A percentile compares a stretch with the other conserved stretches of the same genome.
Evolutionary conservation across 2,797 vertebrate genomes (phyloP).

Genomic region (Hydrophis major): DNA sequence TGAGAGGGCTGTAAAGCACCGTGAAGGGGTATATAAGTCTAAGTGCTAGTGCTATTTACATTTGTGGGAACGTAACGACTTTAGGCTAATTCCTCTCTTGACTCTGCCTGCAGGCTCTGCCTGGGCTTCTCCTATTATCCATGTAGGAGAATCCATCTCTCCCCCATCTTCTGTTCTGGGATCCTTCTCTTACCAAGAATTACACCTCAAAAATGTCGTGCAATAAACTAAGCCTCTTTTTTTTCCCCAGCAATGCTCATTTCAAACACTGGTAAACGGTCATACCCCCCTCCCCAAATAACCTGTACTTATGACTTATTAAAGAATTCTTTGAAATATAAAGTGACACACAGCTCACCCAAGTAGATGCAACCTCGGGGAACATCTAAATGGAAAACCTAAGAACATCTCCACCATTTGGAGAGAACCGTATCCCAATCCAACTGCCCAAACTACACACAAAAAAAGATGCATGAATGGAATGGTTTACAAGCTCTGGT

Average conservation of each 20-base stretch:
- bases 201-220: neutral
- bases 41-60: too few relatives aligned
- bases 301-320: neutral
- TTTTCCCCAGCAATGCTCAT: neutral
- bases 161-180: neutral
- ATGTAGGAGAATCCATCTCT: neutral
- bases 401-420: neutral
- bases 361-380: neutral
- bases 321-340: neutral
- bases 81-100: too few relatives aligned
- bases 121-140: too few relatives aligned
- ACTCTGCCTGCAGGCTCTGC: too few relatives aligned
- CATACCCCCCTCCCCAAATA: neutral
- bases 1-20: too few relatives aligned
- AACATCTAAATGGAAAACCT: neutral
- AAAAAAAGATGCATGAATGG: neutral
- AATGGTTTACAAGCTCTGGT: neutral
- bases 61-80: too few relatives aligned
- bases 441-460: neutral
- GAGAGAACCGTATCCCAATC: neutral
- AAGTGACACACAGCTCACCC: neutral
- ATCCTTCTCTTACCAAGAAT: neutral
- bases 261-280: neutral
- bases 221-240: neutral
- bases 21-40: too few relatives aligned